Evolutionary conservation across 2,113 vertebrate genomes (phyloP), one percentile per base, ranked within the genome.

Genomic region (Pan paniscus): DNA sequence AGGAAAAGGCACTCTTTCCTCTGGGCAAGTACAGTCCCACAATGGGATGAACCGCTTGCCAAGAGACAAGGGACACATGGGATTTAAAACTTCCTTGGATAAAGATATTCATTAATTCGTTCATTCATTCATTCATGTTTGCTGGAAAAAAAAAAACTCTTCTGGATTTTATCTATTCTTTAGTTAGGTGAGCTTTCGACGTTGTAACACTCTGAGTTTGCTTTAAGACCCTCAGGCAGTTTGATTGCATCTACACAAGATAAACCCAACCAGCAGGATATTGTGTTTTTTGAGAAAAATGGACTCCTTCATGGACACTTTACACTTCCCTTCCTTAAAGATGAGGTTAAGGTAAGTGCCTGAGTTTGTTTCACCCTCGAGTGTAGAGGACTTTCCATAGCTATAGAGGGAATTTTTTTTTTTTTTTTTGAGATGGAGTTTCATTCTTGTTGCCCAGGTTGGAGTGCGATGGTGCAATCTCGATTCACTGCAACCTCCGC

Each of bases 281-380:
- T 99, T 96, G 98, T 99, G 89, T 99, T 99, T 98, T 95, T 99
- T 98, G 99, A 99, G 98, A 99, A 99, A 98, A 99, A 99, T 55
- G 99, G 99, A 32, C 99, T 99, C 87, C 99, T 99, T 97, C 99
- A 99, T 23, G 99, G 99, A 89, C 99, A 99, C 70, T 99, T 99
- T 97, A 99, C 99, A 25, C 99, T 99, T 80, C 99, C 99, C 0
- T 99, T 99, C 96, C 94, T 97, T 82, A 99, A 99, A 95, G 99
- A 99, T 79, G 99, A 99, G 61, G 98, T 99, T 87, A 99, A 99
- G 99, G 99, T 99, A 97, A 38, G 98, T 97, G 40, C 38, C 50
- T 43, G 20, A 83, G 23, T 95, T 95, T 96, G 35, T 95, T 73
- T 79, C 10, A 32, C 10, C 25, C 5, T 76, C n/a, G 57, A 55